Base-by-base conservation (phyloP, 1,140 invertebrate genomes). In the Aphelenchoides fujianensis region DNA sequence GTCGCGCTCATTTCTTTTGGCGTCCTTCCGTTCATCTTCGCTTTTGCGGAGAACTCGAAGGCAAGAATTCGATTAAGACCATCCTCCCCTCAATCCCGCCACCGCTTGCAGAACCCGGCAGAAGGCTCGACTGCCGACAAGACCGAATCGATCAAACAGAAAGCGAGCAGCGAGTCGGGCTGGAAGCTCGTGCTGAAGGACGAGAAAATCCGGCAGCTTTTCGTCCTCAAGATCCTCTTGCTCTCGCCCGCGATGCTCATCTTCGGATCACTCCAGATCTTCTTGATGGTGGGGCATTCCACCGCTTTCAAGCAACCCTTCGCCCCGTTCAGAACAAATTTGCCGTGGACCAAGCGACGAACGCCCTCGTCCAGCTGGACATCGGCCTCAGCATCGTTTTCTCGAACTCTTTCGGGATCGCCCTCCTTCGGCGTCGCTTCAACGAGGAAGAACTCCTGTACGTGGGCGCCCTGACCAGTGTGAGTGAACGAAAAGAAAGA, bases 351-450 rank as follows among this genome's bases (percentile, higher is more conserved):
- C 63, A 66, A 66, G 31, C 63, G 2, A 34, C 31, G 53, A 37
- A 66, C 7, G n/a, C 63, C 28, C 31, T 66, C 0, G 12, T 66
- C 12, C 63, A 66, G 63, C 53, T 66, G 7, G 63, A 66, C 2
- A n/a, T 66, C 16, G 63, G 63, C 23, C 12, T 66, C 36, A 66
- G 63, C 31, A 35, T 66, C 31, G 53, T 66, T 34, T 36, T 66
- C 1, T 34, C 63, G 16, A 66, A 66, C 31, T 23, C 27, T 31
- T 19, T 66, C 31, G 63, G 63, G 27, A 34, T 36, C 31, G 31
- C 12, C 36, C 31, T 31, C 16, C 16, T 37, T n/a, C 12, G 32
- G 27, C 16, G 32, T 1, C 16, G 31, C 12, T 66, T 32, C 1
- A 36, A 12, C 23, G 63, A 66, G 34, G 27, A 34, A 12, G 16